A percentile compares a stretch with the other conserved stretches of the same genome.
Evolutionary conservation across 2,888 invertebrate species (phyloP).

Genomic region (Lithophane ornitopus): DNA sequence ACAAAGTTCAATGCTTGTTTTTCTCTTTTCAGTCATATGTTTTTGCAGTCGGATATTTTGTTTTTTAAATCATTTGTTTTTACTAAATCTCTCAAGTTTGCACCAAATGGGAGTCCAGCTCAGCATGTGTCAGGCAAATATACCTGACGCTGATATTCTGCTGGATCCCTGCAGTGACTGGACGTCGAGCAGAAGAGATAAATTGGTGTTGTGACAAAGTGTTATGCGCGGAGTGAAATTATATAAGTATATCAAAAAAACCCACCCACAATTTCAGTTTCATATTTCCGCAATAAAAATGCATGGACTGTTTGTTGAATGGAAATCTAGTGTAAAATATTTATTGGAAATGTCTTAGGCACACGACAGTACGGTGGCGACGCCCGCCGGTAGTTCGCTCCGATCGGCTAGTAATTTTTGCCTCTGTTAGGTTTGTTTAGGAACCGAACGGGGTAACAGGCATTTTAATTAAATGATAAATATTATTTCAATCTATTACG

Average conservation of each 20-base stretch:
- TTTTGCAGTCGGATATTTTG: too few species aligned
- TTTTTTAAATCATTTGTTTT: too few species aligned
- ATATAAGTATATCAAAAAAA: neutral
- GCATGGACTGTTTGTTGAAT: slow-evolving; percentile 34
- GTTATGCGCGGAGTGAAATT: too few species aligned
- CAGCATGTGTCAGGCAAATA: too few species aligned
- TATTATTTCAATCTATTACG: neutral
- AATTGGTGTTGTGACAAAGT: too few species aligned
- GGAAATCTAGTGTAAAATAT: slow-evolving; percentile 61
- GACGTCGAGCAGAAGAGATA: too few species aligned
- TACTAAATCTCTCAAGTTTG: too few species aligned
- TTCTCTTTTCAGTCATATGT: too few species aligned
- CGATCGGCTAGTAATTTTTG: slow-evolving; percentile 69
- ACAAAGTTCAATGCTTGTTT: too few species aligned
- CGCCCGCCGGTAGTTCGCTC: slow-evolving; percentile 56
- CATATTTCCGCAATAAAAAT: slow-evolving; percentile 24
- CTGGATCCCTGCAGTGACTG: too few species aligned
- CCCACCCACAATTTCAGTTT: neutral
- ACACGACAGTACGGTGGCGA: slow-evolving; percentile 43
- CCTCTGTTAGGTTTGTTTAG: slow-evolving; percentile 50
- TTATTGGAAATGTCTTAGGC: slow-evolving; percentile 69
- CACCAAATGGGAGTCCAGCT: too few species aligned
- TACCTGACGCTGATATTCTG: too few species aligned
- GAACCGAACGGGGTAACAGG: slow-evolving; percentile 19
- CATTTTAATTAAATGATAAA: slow-evolving; percentile 1